Evolutionary conservation across 2,797 vertebrate genomes (phyloP), one percentile per base, ranked within the genome.

Genomic region (Mastacembelus armatus): DNA sequence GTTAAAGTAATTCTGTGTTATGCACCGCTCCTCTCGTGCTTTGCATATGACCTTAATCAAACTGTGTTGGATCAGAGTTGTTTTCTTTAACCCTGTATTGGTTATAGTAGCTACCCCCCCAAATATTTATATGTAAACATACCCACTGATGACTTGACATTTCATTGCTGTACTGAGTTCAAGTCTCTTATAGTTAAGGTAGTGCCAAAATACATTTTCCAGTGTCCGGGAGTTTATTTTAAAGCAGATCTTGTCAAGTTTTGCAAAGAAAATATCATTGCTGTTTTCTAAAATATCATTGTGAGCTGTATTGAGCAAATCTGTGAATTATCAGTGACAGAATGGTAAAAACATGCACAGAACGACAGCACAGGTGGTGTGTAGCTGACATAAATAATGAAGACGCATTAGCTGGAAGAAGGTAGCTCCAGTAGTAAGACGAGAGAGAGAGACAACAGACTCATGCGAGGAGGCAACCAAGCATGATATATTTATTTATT

Each of bases 361-460:
- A 35, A 35, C 35, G 43, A 27, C 32, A 35, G 58, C 29, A 38
- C 45, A 55, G 52, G 57, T 65, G 40, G 5, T 6, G 52, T 42
- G 33, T 39, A 57, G 19, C 29, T 29, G 51, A 61, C 39, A 55
- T 61, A 62, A 62, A 59, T 65, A 54, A 59, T 32, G 42, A 33
- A 65, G 59, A 67, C 33, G 18, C 55, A 61, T 62, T 42, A 72
- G 59, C 32, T 48, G 54, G 58, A 72, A 59, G 26, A 65, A 47
- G 52, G 40, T 59, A 59, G 42, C n/a, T 26, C 40, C 63, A 27
- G 43, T 40, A 22, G 64, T 52, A 32, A 40, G 48, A 75, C 71
- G 63, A 60, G 47, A 71, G 60, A n/a, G n/a, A n/a, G n/a, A 60
- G 30, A 45, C 24, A 26, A 36, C 44, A 43, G 45, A 61, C 33